These are phyloP conservation scores for Eubasilissa splendida DNA, from an alignment of 2,888 invertebrate genomes.

Conservation along the genomic window DNA sequence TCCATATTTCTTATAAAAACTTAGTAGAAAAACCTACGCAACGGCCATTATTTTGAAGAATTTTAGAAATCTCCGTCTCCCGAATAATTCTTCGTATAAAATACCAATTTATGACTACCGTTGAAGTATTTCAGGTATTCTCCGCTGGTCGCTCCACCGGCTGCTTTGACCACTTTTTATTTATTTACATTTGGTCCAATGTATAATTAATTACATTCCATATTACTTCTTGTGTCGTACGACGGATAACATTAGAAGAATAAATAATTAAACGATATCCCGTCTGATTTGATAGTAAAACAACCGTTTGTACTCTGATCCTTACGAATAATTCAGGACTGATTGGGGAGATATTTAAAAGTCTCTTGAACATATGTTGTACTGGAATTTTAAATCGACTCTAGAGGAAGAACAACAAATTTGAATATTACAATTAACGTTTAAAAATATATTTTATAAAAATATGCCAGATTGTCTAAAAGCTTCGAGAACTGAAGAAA, in stretches of 20 bases:
- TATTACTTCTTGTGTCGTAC: background rate
- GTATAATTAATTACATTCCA: constrained; percentile 26
- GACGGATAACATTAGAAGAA: background rate
- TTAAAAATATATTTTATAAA: too few species aligned
- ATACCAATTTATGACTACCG: constrained; percentile 40
- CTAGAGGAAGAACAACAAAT: too few species aligned
- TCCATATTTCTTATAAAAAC: background rate
- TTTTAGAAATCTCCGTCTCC: constrained; percentile 8
- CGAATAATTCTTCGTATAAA: constrained; percentile 15
- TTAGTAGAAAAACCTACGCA: background rate
- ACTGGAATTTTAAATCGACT: background rate
- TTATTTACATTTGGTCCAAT: constrained; percentile 25
- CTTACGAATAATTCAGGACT: too few species aligned
- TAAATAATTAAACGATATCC: too few species aligned
- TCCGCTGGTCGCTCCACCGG: constrained; percentile 8
- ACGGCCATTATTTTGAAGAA: constrained; percentile 17
- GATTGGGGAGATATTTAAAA: too few species aligned
- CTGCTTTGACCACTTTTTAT: constrained; percentile 29
- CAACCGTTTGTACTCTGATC: too few species aligned
- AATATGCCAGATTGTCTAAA: too few species aligned
- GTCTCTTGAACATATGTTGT: background rate
- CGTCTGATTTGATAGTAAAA: too few species aligned
- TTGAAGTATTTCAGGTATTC: constrained; percentile 16
- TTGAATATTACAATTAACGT: too few species aligned
- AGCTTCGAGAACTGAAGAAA: too few species aligned